Base-by-base conservation (phyloP, 1,140 invertebrate species). In the Lethocerus indicus region DNA sequence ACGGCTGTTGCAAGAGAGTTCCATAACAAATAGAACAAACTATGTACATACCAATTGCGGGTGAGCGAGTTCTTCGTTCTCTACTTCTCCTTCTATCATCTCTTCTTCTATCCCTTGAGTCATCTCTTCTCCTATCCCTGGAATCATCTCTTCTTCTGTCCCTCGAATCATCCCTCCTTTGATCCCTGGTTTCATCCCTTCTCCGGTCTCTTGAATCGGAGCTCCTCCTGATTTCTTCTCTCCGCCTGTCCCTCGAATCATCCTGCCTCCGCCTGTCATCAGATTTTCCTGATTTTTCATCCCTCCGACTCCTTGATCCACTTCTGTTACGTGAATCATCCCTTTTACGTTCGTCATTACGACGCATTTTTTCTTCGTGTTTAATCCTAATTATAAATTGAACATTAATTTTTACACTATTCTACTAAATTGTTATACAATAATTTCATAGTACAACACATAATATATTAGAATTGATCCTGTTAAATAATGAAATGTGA, bases 11-110 rank as follows among this genome's bases (percentile, higher is more conserved):
- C n/a, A n/a, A n/a, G n/a, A n/a, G n/a, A n/a, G n/a, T n/a, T n/a
- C n/a, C n/a, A n/a, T n/a, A n/a, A n/a, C n/a, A n/a, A n/a, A n/a
- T n/a, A n/a, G n/a, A n/a, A n/a, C n/a, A n/a, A n/a, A n/a, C n/a
- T n/a, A n/a, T n/a, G n/a, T n/a, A n/a, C n/a, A n/a, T n/a, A n/a
- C n/a, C n/a, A n/a, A n/a, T n/a, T n/a, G n/a, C n/a, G 9, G 29
- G 46, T 9, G 46, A 47, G 20, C 46, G 20, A 23, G 29, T 47
- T 16, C 46, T 47, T 40, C 52, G 51, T 48, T 62, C 61, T 45
- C 58, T 57, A 26, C 57, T 60, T 28, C 45, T 47, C 18, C 48
- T 45, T 54, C 49, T 52, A 32, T 45, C 47, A 42, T 53, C 49
- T 54, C 53, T 47, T 45, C 42, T 27, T 43, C 18, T 13, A 13